These are phyloP conservation scores for Crotalus horridus DNA, from an alignment of 2,113 vertebrate genomes.

Conservation along the genomic window DNA sequence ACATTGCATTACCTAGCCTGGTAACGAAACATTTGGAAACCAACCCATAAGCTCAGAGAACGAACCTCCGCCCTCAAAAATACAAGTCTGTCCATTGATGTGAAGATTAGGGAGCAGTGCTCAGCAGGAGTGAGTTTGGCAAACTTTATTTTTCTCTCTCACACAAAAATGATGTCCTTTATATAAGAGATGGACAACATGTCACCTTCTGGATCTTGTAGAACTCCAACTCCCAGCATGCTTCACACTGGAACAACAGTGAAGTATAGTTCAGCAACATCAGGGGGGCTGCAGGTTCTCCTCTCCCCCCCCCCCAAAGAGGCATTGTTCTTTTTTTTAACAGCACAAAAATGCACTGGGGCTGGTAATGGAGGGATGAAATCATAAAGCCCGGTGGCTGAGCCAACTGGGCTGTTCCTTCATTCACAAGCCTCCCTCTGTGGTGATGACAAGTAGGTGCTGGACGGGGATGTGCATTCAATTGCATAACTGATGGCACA, in stretches of 20 bases:
- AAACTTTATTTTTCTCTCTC: not conserved
- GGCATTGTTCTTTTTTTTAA: not conserved
- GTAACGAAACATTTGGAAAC: not conserved
- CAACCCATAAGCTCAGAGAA: not conserved
- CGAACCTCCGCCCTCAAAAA: not conserved
- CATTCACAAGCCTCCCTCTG: not conserved
- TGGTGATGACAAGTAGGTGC: not conserved
- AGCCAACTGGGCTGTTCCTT: no score
- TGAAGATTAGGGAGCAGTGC: not conserved
- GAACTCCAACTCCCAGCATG: not conserved
- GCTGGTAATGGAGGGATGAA: not conserved
- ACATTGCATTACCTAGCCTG: no score
- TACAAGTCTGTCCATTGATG: not conserved
- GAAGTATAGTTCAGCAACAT: not conserved
- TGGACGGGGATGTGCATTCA: no score
- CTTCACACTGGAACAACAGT: not conserved
- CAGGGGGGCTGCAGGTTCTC: not conserved
- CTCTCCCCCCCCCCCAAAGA: not conserved
- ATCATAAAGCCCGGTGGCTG: not conserved
- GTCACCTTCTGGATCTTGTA: not conserved
- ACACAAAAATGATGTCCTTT: not conserved
- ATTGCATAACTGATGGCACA: not conserved
- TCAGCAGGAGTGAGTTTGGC: not conserved
- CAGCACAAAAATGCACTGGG: not conserved
- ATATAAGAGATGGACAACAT: not conserved